A percentile compares a stretch with the other conserved stretches of the same genome.
These are phyloP conservation scores for Macrophya annulata DNA, from an alignment of 2,888 invertebrate genomes.

Conservation along the genomic window DNA sequence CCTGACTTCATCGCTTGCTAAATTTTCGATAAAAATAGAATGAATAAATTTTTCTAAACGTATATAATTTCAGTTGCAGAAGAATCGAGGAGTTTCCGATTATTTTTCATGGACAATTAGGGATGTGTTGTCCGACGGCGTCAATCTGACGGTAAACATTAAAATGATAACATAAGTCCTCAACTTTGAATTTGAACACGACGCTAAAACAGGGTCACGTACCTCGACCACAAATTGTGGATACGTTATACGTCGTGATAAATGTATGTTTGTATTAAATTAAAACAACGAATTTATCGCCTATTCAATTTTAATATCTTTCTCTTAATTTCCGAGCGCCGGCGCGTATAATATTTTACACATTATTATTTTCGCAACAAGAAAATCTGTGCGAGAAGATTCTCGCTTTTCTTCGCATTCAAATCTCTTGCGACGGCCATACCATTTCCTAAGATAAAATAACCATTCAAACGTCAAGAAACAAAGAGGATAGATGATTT, in stretches of 20 bases:
- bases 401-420: slow-evolving; percentile 78
- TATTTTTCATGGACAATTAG: slow-evolving; percentile 20
- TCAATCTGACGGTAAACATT: slow-evolving; percentile 45
- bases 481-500: background rate
- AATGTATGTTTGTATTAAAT: slow-evolving; percentile 18
- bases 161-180: slow-evolving; percentile 47
- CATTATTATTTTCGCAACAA: slow-evolving; percentile 13
- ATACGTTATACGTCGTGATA: slow-evolving; percentile 27
- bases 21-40: background rate
- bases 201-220: slow-evolving; percentile 48
- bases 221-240: slow-evolving; percentile 45
- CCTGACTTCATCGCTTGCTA: background rate
- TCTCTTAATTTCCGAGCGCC: background rate
- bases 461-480: background rate
- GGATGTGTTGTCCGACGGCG: slow-evolving; percentile 26
- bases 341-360: background rate
- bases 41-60: background rate
- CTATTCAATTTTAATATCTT: background rate
- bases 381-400: slow-evolving; percentile 65
- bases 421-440: slow-evolving; percentile 73
- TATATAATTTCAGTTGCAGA: background rate
- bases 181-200: slow-evolving; percentile 41
- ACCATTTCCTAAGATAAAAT: slow-evolving; percentile 35
- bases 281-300: slow-evolving; percentile 35
- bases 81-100: background rate